Percentiles rank a stretch among this genome's conserved stretches.
These are phyloP conservation scores for Centruroides vittatus DNA, from an alignment of 1,140 invertebrate species.

Conservation along the genomic window DNA sequence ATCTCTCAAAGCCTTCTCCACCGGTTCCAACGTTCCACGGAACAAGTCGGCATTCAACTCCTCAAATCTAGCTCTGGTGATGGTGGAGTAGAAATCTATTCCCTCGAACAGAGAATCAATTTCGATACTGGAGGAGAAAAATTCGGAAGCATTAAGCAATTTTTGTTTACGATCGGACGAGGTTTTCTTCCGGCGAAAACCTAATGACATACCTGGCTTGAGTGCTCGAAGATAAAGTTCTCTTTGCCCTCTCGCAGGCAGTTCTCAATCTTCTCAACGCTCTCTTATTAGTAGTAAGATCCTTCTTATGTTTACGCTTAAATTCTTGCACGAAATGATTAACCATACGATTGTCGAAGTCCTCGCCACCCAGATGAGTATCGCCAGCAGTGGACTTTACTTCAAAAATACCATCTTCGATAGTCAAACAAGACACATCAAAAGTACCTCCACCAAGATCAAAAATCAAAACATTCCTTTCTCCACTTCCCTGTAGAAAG, in stretches of 20 bases:
- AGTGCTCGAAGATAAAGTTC: constrained; percentile 83
- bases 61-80: constrained; percentile 24
- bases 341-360: constrained; percentile 72
- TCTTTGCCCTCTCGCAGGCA: constrained; percentile 88
- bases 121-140: constrained; percentile 37
- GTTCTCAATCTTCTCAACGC: constrained; percentile 79
- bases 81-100: constrained; percentile 18
- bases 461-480: constrained; percentile 46
- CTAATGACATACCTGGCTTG: constrained; percentile 53
- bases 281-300: constrained; percentile 73
- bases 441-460: constrained; percentile 95
- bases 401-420: constrained; percentile 87
- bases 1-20: constrained; percentile 53
- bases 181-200: too few relatives aligned
- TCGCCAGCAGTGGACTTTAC: constrained; percentile 93
- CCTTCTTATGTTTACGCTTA: constrained; percentile 93
- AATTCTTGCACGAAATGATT: constrained; percentile 41
- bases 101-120: constrained; percentile 19
- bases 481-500: constrained; percentile 41
- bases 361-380: constrained; percentile 53
- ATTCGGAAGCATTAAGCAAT: too few relatives aligned
- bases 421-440: constrained; percentile 87
- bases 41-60: constrained; percentile 24
- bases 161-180: too few relatives aligned
- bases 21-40: constrained; percentile 23